Percentiles rank a stretch among this genome's conserved stretches.
Conservation (phyloP, 2,888 invertebrate species). For the Heliconius charithonia region DNA sequence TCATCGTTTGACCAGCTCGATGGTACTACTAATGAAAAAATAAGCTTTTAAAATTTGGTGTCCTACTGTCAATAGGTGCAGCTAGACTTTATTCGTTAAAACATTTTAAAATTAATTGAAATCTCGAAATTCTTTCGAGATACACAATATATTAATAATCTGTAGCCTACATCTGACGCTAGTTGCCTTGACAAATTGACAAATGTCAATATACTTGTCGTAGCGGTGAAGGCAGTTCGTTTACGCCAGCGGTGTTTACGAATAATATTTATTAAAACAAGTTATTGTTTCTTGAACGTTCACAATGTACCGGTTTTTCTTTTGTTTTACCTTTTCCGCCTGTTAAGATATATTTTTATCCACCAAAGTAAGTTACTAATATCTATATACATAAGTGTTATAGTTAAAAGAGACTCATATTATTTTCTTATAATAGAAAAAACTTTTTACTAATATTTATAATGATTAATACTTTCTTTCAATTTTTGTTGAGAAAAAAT, state of each 20-base stretch:
- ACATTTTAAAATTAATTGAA: background rate
- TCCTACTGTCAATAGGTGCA: background rate
- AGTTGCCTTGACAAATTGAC: conserved; percentile 15
- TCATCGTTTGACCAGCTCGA: too few species aligned
- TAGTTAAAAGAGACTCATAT: background rate
- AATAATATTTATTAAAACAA: conserved; percentile 17
- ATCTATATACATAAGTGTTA: background rate
- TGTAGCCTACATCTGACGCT: conserved; percentile 1
- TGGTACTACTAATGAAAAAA: too few species aligned
- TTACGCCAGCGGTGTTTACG: conserved; percentile 23
- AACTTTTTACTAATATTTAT: background rate
- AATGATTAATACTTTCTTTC: background rate
- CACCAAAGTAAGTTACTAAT: conserved; percentile 11
- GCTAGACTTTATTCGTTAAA: background rate
- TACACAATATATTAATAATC: background rate
- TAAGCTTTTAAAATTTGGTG: too few species aligned
- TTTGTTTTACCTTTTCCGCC: conserved; percentile 11
- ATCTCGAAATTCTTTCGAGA: background rate
- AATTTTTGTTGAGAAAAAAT: background rate
- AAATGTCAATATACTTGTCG: conserved; percentile 4
- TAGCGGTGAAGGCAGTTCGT: conserved; percentile 16
- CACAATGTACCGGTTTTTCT: conserved; percentile 23
- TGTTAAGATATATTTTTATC: conserved; percentile 4
- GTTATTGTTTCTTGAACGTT: conserved; percentile 25
- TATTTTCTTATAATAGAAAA: background rate